Conservation (phyloP, 2,113 vertebrate genomes). For the Ictalurus punctatus region DNA sequence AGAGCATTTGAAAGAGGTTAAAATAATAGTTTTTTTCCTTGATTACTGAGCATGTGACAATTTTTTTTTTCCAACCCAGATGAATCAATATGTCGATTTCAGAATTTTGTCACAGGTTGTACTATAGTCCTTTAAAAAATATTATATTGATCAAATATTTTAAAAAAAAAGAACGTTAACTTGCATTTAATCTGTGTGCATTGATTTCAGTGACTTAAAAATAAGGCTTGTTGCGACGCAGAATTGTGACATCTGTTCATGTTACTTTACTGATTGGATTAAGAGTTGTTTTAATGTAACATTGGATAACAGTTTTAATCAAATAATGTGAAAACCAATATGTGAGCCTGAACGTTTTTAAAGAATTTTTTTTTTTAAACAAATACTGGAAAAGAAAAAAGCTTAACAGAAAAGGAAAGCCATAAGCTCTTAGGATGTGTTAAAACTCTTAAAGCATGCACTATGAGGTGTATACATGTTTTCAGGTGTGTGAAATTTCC, state of each 20-base stretch:
- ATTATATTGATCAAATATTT: not conserved
- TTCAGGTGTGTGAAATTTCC: constrained; percentile 1
- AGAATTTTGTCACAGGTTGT: not conserved
- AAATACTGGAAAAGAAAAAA: not conserved
- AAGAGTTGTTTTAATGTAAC: not conserved
- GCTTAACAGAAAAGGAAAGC: not conserved
- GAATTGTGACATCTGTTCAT: not conserved
- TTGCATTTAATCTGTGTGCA: not conserved
- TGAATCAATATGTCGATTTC: not conserved
- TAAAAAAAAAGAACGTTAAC: not conserved
- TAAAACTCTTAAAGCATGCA: not conserved
- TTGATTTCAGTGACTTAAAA: not conserved
- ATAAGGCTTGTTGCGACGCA: not conserved
- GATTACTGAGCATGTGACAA: not conserved
- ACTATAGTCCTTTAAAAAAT: not conserved
- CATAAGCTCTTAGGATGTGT: constrained; percentile 4
- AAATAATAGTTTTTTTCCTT: not conserved
- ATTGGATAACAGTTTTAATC: not conserved
- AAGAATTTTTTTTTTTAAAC: not conserved
- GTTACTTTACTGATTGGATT: not conserved
- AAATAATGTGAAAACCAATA: not conserved
- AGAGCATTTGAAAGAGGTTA: not conserved
- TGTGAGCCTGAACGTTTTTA: not conserved
- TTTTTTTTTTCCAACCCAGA: not conserved
- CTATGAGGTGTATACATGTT: not conserved